phyloP scores from a whole-genome alignment of 2,113 vertebrate species.

The Heterochromis multidens region DNA sequence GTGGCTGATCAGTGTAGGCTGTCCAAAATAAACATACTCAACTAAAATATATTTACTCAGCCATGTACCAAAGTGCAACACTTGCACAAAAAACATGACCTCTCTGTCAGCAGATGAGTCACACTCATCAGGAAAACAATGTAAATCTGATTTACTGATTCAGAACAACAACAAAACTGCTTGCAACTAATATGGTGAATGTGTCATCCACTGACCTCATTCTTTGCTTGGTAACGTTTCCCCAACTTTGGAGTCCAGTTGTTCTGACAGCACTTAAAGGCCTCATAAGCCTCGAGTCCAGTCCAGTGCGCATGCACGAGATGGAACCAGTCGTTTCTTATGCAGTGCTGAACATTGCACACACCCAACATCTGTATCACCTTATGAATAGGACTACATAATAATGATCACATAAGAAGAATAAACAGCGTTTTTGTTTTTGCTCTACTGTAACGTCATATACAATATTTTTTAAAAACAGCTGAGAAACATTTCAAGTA shows the following conservation, averaged over 20 bases:
- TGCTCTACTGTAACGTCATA: neutral
- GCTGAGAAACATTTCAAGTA: fast-evolving
- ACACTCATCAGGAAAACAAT: too few species aligned
- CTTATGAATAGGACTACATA: neutral
- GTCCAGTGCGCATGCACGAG: slow-evolving; percentile 31
- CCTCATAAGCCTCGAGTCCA: neutral
- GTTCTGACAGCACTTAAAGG: slow-evolving; percentile 1
- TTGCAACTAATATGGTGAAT: neutral
- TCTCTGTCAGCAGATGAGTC: too few species aligned
- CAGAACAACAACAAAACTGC: neutral
- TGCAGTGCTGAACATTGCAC: neutral
- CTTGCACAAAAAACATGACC: too few species aligned
- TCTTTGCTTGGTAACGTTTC: neutral
- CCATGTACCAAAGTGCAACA: too few species aligned
- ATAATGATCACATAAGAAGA: neutral
- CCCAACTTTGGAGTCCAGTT: neutral
- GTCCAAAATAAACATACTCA: too few species aligned
- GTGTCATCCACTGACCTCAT: neutral
- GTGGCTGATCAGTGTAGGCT: neutral
- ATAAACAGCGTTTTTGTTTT: neutral
- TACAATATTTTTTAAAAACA: neutral
- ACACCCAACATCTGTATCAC: slow-evolving; percentile 37
- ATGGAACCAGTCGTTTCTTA: slow-evolving; percentile 34
- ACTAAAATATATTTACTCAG: too few species aligned
- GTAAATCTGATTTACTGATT: neutral